These are phyloP conservation scores for Gryllus bimaculatus DNA, from an alignment of 1,140 invertebrate genomes.

Conservation along the genomic window DNA sequence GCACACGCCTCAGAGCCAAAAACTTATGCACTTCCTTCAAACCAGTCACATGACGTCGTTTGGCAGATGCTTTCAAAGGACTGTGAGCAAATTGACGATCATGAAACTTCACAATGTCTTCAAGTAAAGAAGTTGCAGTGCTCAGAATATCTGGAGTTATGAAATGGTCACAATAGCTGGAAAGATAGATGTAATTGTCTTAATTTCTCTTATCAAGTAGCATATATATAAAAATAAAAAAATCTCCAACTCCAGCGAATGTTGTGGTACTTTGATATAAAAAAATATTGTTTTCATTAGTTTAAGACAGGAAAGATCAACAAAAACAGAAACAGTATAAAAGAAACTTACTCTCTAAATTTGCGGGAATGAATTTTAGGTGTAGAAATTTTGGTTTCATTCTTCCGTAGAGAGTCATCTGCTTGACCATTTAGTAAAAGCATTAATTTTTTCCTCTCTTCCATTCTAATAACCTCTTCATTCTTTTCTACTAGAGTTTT, in stretches of 20 bases:
- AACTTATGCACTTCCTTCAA: constrained; percentile 47
- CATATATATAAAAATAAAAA: no score
- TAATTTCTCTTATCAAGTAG: no score
- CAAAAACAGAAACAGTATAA: no score
- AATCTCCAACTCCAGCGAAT: no score
- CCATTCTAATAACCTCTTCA: not conserved
- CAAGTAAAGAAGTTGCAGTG: constrained; percentile 32
- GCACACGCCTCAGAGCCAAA: constrained; percentile 45
- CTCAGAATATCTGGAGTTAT: not conserved
- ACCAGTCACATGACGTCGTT: constrained; percentile 46
- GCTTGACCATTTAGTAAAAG: no score
- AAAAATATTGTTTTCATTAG: no score
- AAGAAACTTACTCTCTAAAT: not conserved
- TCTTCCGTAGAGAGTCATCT: no score
- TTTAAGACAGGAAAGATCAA: no score
- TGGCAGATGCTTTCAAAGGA: constrained; percentile 44
- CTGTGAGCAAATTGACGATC: constrained; percentile 47
- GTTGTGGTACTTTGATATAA: no score
- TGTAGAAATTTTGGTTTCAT: not conserved
- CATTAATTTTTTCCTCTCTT: not conserved
- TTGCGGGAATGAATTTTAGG: constrained; percentile 6
- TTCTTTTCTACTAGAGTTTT: no score
- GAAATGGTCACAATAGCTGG: constrained; percentile 19
- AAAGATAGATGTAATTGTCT: not conserved
- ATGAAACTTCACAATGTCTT: constrained; percentile 48